These are phyloP conservation scores for Eugnorisma glareosa DNA, from an alignment of 2,888 invertebrate genomes.

Conservation along the genomic window DNA sequence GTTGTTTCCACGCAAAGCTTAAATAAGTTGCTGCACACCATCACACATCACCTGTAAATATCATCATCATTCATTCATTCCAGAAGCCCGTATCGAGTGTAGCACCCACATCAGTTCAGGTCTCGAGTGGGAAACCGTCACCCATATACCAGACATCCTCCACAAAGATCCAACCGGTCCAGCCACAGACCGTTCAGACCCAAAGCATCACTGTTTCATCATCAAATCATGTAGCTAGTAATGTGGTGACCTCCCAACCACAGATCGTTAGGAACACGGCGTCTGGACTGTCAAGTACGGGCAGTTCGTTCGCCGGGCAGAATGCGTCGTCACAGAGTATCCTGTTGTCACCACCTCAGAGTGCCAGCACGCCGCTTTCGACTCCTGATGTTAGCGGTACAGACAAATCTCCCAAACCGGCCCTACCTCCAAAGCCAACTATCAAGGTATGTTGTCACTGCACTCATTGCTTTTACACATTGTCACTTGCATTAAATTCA, in stretches of 20 bases:
- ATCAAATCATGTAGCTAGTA: slow-evolving; percentile 87
- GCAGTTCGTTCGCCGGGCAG: slow-evolving; percentile 83
- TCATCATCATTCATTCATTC: slow-evolving; percentile 88
- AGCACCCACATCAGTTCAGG: slow-evolving; percentile 94
- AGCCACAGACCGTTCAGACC: slow-evolving; percentile 93
- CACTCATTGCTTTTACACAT: slow-evolving; percentile 4
- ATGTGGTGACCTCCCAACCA: slow-evolving; percentile 87
- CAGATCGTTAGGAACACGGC: slow-evolving; percentile 89
- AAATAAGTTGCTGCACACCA: slow-evolving; percentile 62
- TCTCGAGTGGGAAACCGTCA: slow-evolving; percentile 92
- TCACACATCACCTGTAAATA: slow-evolving; percentile 85
- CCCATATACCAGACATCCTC: slow-evolving; percentile 95
- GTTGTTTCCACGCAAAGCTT: slow-evolving; percentile 24
- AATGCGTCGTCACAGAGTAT: slow-evolving; percentile 86
- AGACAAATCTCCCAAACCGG: slow-evolving; percentile 93
- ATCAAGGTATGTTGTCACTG: slow-evolving; percentile 86
- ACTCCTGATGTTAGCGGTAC: slow-evolving; percentile 88
- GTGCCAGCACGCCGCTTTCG: slow-evolving; percentile 91
- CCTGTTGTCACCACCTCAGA: slow-evolving; percentile 91
- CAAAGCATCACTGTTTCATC: slow-evolving; percentile 81
- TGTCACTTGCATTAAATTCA: slow-evolving; percentile 5
- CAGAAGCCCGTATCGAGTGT: slow-evolving; percentile 97
- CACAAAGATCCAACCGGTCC: slow-evolving; percentile 95
- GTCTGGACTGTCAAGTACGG: slow-evolving; percentile 88
- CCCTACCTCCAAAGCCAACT: slow-evolving; percentile 95